Base-by-base conservation (phyloP, 2,888 invertebrate genomes). In the Endotricha flammealis region DNA sequence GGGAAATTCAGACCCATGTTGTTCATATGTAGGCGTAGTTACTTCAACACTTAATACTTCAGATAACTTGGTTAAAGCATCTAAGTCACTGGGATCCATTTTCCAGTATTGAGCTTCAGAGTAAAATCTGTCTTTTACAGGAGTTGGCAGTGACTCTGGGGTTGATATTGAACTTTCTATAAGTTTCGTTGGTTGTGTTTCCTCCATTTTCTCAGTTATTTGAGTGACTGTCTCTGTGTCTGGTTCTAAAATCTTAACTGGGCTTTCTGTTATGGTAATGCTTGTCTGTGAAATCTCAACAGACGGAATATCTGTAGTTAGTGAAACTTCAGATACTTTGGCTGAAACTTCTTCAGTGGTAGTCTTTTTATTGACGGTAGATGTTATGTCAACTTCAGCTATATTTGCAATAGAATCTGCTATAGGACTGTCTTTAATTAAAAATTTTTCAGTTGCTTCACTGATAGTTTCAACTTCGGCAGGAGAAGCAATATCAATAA, bases 41-140 rank as follows among this genome's bases (percentile, higher is more conserved):
- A 68, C 40, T 53, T 72, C 66, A 11, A 80, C 51, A 3, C 67
- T 62, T 32, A 78, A 53, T 20, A 64, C 54, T 51, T 83, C 77
- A 12, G 70, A 55, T 29, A 70, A 40, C 45, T 61, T 56, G 14
- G 43, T 51, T 9, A 70, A 34, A 11, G 66, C 60, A 22, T 62
- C 63, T 28, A 80, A 40, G 22, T 44, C 44, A 46, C 56, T 65
- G 11, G 81, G 73, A 42, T 78, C 73, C 17, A 63, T 50, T 65
- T 81, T 86, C 86, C 86, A 86, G 42, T 63, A 86, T 31, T 86
- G 86, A 31, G 82, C 79, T 56, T 86, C 86, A 2, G 79, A 75
- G 50, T 74, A 86, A 12, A 74, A 41, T 43, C 80, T 69, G 3
- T 86, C 86, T 64, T 85, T 86, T 3, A 81, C 48, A 8, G 86